Evolutionary conservation across 1,140 invertebrate genomes (phyloP).

Genomic region (Oscheius sp.): DNA sequence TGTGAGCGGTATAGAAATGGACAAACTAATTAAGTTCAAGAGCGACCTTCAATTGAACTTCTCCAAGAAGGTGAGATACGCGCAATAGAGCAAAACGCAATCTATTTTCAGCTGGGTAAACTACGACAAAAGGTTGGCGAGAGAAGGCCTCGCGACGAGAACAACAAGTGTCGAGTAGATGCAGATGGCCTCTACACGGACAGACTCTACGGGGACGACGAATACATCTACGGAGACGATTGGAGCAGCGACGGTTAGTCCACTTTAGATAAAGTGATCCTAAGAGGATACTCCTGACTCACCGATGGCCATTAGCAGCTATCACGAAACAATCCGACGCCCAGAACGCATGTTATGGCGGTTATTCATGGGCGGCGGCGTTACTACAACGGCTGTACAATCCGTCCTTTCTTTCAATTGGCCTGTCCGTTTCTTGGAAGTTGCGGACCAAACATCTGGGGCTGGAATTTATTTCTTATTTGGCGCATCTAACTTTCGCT

Average conservation of each 20-base stretch:
- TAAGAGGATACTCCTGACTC: background rate
- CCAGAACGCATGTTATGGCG: background rate
- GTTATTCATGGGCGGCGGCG: background rate
- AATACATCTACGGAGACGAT: constrained; percentile 45
- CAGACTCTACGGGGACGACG: constrained; percentile 29
- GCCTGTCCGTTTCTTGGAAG: constrained; percentile 7
- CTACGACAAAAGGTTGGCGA: constrained; percentile 27
- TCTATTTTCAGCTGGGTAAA: constrained; percentile 21
- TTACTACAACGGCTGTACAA: background rate
- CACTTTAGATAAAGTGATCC: background rate
- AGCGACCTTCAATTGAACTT: constrained; percentile 41
- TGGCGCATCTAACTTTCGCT: too few relatives aligned
- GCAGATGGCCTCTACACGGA: constrained; percentile 22
- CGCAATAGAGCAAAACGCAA: too few relatives aligned
- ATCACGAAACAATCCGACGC: background rate
- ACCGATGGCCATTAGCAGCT: background rate
- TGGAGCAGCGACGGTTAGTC: constrained; percentile 41
- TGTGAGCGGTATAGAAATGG: constrained; percentile 39
- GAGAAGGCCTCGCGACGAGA: constrained; percentile 9
- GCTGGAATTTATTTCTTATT: too few relatives aligned
- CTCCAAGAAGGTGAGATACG: constrained; percentile 32
- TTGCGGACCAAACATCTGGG: too few relatives aligned
- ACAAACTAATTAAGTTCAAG: constrained; percentile 39
- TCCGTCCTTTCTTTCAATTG: background rate
- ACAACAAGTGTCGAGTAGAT: constrained; percentile 27